Evolutionary conservation across 2,113 vertebrate species (phyloP).

Genomic region (Terrapene triunguis): DNA sequence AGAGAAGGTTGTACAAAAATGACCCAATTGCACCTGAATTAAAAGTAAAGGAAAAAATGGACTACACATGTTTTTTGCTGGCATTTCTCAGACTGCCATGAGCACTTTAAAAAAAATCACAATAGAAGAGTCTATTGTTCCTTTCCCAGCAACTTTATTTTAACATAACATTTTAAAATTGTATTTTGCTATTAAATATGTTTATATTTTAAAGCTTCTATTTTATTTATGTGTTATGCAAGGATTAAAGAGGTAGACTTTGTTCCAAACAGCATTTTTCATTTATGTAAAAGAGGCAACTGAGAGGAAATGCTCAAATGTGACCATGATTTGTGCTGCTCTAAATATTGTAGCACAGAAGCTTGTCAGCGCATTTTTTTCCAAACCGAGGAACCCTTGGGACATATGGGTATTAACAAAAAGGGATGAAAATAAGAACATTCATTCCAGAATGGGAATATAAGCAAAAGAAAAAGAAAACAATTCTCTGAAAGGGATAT

Average conservation of each 20-base stretch:
- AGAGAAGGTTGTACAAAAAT: conserved; percentile 8
- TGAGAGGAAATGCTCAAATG: neutral
- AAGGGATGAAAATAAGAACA: neutral
- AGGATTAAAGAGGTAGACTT: neutral
- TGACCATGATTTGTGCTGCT: conserved; percentile 16
- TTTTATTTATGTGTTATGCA: neutral
- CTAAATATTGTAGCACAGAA: conserved; percentile 18
- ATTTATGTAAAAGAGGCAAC: neutral
- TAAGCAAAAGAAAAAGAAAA: neutral
- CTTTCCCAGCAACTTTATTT: neutral
- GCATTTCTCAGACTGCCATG: neutral
- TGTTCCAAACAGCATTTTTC: conserved; percentile 6
- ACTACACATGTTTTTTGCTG: neutral
- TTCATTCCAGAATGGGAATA: neutral
- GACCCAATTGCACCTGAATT: neutral
- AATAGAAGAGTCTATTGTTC: conserved; percentile 23
- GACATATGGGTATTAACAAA: conserved; percentile 11
- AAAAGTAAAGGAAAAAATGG: conserved; percentile 18
- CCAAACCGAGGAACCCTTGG: neutral
- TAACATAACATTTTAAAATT: neutral
- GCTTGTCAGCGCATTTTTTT: neutral
- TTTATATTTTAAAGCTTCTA: neutral
- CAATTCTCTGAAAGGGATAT: neutral
- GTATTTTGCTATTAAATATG: conserved; percentile 15
- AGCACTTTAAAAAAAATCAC: neutral